These are phyloP conservation scores for Caenorhabditis tropicalis DNA, from an alignment of 1,140 invertebrate species.

Conservation along the genomic window DNA sequence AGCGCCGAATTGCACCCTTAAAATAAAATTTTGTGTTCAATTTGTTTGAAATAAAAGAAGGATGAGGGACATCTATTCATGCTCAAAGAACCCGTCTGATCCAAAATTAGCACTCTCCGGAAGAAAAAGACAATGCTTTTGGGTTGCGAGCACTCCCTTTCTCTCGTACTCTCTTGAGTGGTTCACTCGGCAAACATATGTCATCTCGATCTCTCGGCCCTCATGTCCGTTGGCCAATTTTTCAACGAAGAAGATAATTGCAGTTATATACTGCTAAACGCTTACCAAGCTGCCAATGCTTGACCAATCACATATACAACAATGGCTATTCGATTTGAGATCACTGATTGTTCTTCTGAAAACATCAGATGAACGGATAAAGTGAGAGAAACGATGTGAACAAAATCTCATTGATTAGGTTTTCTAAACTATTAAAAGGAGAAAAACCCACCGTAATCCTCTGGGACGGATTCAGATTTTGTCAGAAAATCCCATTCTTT, in stretches of 20 bases:
- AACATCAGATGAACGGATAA: not conserved
- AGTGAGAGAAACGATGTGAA: not conserved
- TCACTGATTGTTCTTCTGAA: not conserved
- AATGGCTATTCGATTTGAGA: not conserved
- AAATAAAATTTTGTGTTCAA: conserved; percentile 8
- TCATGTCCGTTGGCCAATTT: not conserved
- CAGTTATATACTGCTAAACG: not conserved
- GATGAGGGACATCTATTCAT: not conserved
- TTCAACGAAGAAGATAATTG: conserved; percentile 8
- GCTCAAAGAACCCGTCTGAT: not conserved
- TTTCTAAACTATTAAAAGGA: too few species aligned
- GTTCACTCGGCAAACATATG: conserved; percentile 23
- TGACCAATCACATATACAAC: not conserved
- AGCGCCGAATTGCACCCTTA: conserved; percentile 82
- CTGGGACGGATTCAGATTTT: not conserved
- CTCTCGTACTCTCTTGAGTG: conserved; percentile 8
- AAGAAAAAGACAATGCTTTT: conserved; percentile 22
- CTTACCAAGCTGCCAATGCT: conserved; percentile 12
- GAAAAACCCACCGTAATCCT: not conserved
- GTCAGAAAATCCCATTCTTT: conserved; percentile 21
- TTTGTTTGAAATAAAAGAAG: not conserved
- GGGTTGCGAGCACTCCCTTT: not conserved
- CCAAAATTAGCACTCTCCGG: conserved; percentile 29
- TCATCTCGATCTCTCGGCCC: not conserved
- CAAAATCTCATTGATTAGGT: not conserved